Percentiles rank a stretch among this genome's conserved stretches.
Evolutionary conservation across 1,140 invertebrate genomes (phyloP).

Genomic region (Sycobia sp.): DNA sequence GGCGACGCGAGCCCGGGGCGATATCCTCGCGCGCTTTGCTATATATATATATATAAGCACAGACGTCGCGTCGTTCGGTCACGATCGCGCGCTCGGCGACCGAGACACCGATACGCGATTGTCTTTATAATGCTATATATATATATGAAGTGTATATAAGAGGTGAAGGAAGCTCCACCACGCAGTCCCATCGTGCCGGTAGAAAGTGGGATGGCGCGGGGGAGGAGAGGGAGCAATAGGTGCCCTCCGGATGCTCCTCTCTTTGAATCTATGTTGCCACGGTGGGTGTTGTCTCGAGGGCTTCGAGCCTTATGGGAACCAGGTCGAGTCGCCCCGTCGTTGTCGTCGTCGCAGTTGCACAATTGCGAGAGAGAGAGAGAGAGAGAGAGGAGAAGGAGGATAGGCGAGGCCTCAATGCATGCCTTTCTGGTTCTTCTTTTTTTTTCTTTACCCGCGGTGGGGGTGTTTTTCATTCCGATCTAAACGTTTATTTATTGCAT

Average conservation of each 20-base stretch:
- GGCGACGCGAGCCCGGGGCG: too few species aligned
- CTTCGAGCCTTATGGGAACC: slow-evolving; percentile 49
- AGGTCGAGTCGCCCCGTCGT: slow-evolving; percentile 40
- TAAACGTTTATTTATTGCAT: too few species aligned
- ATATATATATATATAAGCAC: too few species aligned
- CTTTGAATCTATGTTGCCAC: slow-evolving; percentile 23
- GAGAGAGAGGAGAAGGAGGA: slow-evolving; percentile 9
- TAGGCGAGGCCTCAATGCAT: slow-evolving; percentile 45
- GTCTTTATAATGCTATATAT: too few species aligned
- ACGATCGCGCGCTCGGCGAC: slow-evolving; percentile 34
- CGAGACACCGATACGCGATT: slow-evolving; percentile 33
- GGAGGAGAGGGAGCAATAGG: neutral
- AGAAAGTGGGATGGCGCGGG: too few species aligned
- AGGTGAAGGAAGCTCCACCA: too few species aligned
- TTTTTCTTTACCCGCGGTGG: slow-evolving; percentile 12
- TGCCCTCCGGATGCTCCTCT: slow-evolving; percentile 18
- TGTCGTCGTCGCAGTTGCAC: too few species aligned
- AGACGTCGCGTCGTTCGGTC: slow-evolving; percentile 22
- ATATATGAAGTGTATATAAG: too few species aligned
- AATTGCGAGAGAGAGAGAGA: too few species aligned
- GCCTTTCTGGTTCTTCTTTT: slow-evolving; percentile 8
- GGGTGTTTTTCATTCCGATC: too few species aligned
- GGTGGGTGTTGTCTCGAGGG: slow-evolving; percentile 15
- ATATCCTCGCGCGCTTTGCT: too few species aligned
- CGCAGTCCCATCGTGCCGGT: too few species aligned